phyloP scores from a whole-genome alignment of 2,113 vertebrate genomes.

The Shinisaurus crocodilurus region DNA sequence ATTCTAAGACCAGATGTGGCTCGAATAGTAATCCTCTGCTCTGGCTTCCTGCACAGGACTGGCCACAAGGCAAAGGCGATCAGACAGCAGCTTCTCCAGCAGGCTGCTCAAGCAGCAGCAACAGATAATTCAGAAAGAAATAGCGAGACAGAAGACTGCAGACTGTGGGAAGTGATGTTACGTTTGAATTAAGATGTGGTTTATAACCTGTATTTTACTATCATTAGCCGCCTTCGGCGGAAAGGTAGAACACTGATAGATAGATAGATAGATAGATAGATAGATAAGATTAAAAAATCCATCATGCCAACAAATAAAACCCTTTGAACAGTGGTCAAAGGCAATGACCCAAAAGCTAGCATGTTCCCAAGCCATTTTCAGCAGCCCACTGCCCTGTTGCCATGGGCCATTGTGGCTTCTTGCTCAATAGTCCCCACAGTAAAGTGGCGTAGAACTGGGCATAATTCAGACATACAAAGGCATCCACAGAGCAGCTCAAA shows the following conservation, averaged over 20 bases:
- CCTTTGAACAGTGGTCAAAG: not conserved
- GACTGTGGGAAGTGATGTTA: not conserved
- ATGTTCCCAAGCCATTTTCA: not conserved
- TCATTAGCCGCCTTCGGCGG: no score
- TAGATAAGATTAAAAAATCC: not conserved
- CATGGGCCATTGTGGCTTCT: not conserved
- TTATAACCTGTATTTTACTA: no score
- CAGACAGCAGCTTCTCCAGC: not conserved
- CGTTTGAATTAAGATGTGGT: no score
- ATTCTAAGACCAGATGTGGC: not conserved
- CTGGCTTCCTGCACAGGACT: not conserved
- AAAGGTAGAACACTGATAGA: no score
- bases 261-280: no score
- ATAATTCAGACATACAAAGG: not conserved
- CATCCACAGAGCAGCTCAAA: not conserved
- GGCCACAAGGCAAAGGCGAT: not conserved
- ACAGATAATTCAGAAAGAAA: not conserved
- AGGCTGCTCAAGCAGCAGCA: not conserved
- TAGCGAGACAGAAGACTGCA: not conserved
- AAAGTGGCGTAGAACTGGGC: not conserved
- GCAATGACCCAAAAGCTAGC: not conserved
- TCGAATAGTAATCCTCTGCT: not conserved
- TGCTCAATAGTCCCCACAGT: not conserved
- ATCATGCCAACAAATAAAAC: no score
- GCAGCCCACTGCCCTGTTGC: not conserved